Evolutionary conservation across 2,888 invertebrate species (phyloP).

Genomic region (Aphrophora alni): DNA sequence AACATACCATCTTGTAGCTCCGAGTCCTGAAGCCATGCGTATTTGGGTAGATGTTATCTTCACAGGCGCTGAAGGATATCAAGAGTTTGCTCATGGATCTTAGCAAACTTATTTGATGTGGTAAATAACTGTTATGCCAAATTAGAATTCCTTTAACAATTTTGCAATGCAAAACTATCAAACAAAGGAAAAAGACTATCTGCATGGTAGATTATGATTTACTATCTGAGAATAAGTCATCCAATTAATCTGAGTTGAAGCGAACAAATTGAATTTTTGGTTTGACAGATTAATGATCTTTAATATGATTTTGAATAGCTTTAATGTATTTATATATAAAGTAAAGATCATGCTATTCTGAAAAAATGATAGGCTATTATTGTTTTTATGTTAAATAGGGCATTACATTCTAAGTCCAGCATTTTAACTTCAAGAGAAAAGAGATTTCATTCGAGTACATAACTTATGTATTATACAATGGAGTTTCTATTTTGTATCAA

Average conservation of each 20-base stretch:
- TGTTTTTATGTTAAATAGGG: background rate
- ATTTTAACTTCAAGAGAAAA: too few species aligned
- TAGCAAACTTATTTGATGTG: conserved; percentile 20
- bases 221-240: background rate
- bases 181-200: background rate
- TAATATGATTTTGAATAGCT: background rate
- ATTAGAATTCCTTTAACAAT: background rate
- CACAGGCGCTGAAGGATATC: conserved; percentile 91
- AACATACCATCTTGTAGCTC: conserved; percentile 90
- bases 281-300: background rate
- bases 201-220: background rate
- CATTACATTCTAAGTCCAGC: background rate
- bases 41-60: conserved; percentile 97
- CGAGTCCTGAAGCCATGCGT: conserved; percentile 91
- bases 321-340: background rate
- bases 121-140: background rate
- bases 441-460: background rate
- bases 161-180: background rate
- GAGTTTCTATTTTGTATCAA: background rate
- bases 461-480: background rate
- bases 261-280: background rate
- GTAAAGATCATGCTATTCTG: background rate
- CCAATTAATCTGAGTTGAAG: too few species aligned
- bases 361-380: too few species aligned
- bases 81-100: conserved; percentile 60